Evolutionary conservation across 2,888 invertebrate species (phyloP).

Genomic region (Abrostola tripartita): DNA sequence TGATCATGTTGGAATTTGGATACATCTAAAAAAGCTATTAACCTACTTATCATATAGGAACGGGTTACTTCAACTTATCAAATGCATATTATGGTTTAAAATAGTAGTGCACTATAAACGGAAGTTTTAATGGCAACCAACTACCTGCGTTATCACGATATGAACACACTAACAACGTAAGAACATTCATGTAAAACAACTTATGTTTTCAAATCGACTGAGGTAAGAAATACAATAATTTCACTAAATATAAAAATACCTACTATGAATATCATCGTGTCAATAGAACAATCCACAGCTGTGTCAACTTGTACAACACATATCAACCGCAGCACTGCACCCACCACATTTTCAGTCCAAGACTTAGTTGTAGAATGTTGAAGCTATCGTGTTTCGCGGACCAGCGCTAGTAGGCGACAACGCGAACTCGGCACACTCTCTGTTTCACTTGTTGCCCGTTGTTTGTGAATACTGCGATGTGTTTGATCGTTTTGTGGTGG

Average conservation of each 20-base stretch:
- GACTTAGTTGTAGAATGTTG: conserved; percentile 50
- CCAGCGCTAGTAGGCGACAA: conserved; percentile 61
- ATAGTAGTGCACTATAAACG: conserved; percentile 29
- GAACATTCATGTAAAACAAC: conserved; percentile 25
- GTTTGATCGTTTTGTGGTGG: conserved; percentile 84
- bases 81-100: conserved; percentile 19
- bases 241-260: conserved; percentile 63
- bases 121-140: conserved; percentile 42
- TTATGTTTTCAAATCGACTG: conserved; percentile 14
- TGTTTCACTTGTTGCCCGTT: conserved; percentile 68
- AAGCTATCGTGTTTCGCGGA: conserved; percentile 62
- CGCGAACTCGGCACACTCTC: conserved; percentile 55
- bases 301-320: conserved; percentile 63
- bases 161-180: conserved; percentile 33
- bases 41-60: background rate
- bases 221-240: conserved; percentile 12
- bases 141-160: conserved; percentile 51
- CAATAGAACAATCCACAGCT: conserved; percentile 62
- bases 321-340: conserved; percentile 70
- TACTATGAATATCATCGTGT: conserved; percentile 72
- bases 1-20: background rate
- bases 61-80: conserved; percentile 33
- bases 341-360: conserved; percentile 77
- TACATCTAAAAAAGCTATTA: background rate
- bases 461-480: conserved; percentile 80